Conservation (phyloP, 2,113 vertebrate genomes). For the Tupaia chinensis region DNA sequence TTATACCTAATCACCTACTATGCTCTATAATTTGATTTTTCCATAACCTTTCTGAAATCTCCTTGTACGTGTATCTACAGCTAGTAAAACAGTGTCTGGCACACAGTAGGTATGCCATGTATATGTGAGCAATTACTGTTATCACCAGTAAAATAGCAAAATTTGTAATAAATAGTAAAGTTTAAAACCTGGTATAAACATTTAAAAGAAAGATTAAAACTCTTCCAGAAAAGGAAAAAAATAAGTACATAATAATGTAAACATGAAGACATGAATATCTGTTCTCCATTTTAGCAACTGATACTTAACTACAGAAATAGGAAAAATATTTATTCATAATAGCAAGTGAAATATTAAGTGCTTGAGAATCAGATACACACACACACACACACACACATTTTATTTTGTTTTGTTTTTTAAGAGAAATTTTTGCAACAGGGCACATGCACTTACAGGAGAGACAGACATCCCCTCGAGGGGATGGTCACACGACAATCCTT, state of each 20-base stretch:
- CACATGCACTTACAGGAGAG: no score
- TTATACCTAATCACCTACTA: background rate
- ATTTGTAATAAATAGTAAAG: background rate
- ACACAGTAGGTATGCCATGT: background rate
- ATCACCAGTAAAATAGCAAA: background rate
- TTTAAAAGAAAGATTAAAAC: background rate
- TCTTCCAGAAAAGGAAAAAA: background rate
- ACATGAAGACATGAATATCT: background rate
- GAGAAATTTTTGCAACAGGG: no score
- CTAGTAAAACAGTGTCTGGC: background rate
- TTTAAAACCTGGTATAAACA: background rate
- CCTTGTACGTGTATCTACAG: background rate
- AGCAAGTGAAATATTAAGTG: background rate
- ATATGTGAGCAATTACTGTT: constrained; percentile 2
- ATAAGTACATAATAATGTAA: background rate
- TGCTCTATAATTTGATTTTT: no score
- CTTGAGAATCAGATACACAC: background rate
- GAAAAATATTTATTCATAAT: background rate
- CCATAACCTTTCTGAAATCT: no score
- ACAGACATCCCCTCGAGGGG: no score
- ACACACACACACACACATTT: no score
- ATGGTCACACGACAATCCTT: no score
- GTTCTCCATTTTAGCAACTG: background rate
- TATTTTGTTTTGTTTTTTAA: no score
- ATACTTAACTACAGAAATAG: background rate